Base-by-base conservation (phyloP, 1,140 invertebrate species). In the Heterodera schachtii region DNA sequence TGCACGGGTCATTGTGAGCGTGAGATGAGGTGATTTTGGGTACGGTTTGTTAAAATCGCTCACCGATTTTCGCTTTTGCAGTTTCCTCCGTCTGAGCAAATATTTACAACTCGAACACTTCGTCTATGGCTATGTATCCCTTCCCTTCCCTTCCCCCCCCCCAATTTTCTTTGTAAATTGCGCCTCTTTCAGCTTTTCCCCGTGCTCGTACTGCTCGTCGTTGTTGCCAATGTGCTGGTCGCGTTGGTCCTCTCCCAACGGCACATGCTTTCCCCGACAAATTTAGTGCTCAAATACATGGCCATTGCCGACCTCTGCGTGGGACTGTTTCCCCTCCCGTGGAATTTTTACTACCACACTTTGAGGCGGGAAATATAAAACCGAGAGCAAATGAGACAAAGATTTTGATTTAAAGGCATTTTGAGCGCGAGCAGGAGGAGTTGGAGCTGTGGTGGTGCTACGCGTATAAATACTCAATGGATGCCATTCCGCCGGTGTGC, bases 281-380 rank as follows among this genome's bases (percentile, higher is more conserved):
- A 89, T 81, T 84, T 90, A 41, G 89, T 89, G 9, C 80, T 89
- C 5, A 89, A 88, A 64, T 89, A 89, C 69, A 89, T 89, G 88
- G 88, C 88, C 16, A 85, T 90, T 57, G 87, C 87, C 46, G 87
- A 89, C 47, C 85, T 88, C 16, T 84, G 86, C 52, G 88, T 89
- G 8, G 88, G 88, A 43, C 70, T 89, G 44, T 78, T 90, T 57
- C 88, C 88, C 60, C 76, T 90, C 16, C 88, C 88, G 11, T 89
- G 89, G 89, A 89, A 90, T 47, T 79, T 90, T 41, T 89, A 82
- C 76, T 89, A 84, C 76, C 88, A 89, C 74, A 88, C 87, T 31
- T 31, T 90, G 13, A 79, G 83, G 88, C 83, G 71, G n/a, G 64
- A 2, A n/a, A n/a, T 78, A 79, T 21, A 44, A 21, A 46, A 66